A percentile compares a stretch with the other conserved stretches of the same genome.
Conservation (phyloP, 2,888 invertebrate species). For the Xylocampa areola region DNA sequence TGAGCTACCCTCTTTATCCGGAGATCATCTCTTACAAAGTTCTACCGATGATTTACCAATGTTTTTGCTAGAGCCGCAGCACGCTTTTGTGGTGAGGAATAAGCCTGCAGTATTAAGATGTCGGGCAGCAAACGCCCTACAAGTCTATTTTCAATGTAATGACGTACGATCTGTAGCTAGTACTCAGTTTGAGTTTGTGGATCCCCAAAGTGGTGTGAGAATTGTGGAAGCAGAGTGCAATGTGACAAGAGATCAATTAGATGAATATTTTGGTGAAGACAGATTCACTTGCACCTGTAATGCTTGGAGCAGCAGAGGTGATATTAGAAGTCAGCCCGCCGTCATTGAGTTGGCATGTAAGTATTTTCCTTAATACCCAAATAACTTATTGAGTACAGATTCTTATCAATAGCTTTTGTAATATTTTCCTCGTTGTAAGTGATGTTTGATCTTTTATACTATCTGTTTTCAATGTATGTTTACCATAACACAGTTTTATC, state of each 20-base stretch:
- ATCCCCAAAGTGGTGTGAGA: slow-evolving; percentile 96
- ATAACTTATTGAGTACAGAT: slow-evolving; percentile 5
- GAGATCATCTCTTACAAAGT: slow-evolving; percentile 84
- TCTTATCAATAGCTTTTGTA: slow-evolving; percentile 13
- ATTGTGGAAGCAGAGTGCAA: slow-evolving; percentile 96
- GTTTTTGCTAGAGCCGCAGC: slow-evolving; percentile 96
- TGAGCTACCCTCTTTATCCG: slow-evolving; percentile 84
- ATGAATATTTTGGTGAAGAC: slow-evolving; percentile 97
- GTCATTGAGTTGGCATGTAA: slow-evolving; percentile 98
- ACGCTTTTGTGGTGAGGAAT: slow-evolving; percentile 96
- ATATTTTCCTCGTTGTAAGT: slow-evolving; percentile 30
- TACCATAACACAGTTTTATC: slow-evolving; percentile 15
- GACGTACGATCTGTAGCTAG: slow-evolving; percentile 92
- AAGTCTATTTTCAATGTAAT: slow-evolving; percentile 97
- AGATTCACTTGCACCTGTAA: slow-evolving; percentile 98
- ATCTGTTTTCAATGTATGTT: slow-evolving; percentile 7
- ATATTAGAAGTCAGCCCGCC: slow-evolving; percentile 96
- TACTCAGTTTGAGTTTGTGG: slow-evolving; percentile 95
- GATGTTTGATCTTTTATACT: slow-evolving; percentile 23
- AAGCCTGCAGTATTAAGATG: slow-evolving; percentile 97
- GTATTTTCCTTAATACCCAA: slow-evolving; percentile 81
- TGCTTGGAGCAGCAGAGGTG: slow-evolving; percentile 96
- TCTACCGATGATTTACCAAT: slow-evolving; percentile 94
- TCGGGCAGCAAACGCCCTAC: slow-evolving; percentile 96
- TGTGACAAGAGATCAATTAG: slow-evolving; percentile 96